phyloP scores from a whole-genome alignment of 2,888 invertebrate species.

The Boloria euphrosyne region DNA sequence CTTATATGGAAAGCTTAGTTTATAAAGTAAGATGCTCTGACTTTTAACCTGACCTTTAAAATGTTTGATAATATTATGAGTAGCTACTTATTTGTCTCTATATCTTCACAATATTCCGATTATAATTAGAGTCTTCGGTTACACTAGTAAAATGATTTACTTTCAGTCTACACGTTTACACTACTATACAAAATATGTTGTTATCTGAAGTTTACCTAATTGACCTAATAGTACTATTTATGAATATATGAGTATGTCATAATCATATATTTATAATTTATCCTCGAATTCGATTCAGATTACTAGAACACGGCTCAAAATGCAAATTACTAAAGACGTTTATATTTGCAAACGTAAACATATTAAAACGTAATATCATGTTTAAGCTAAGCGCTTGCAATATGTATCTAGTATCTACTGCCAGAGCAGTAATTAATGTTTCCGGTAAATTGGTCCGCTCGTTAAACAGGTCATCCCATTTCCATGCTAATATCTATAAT shows the following conservation, averaged over 20 bases:
- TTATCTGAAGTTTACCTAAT: too few species aligned
- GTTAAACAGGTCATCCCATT: slow-evolving; percentile 16
- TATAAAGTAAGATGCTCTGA: slow-evolving; percentile 2
- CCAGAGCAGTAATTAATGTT: slow-evolving; percentile 20
- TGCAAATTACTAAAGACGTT: slow-evolving; percentile 2
- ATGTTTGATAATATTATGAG: background rate
- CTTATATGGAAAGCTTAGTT: background rate
- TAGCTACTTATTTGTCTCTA: background rate
- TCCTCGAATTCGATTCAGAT: too few species aligned
- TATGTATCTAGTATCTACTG: slow-evolving; percentile 14
- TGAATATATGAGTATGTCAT: too few species aligned
- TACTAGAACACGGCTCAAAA: background rate
- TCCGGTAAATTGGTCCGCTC: slow-evolving; percentile 11
- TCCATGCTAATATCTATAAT: slow-evolving; percentile 7
- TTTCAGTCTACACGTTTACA: too few species aligned
- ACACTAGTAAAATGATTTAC: too few species aligned
- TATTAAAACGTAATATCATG: slow-evolving; percentile 12
- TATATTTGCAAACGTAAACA: slow-evolving; percentile 14
- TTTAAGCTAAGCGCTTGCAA: slow-evolving; percentile 15
- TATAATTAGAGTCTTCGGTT: too few species aligned
- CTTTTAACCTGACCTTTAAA: slow-evolving; percentile 18
- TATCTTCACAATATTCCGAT: too few species aligned
- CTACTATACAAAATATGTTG: too few species aligned
- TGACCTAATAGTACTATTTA: too few species aligned
- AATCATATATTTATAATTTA: too few species aligned